A percentile compares a stretch with the other conserved stretches of the same genome.
phyloP scores from a whole-genome alignment of 2,888 invertebrate genomes.

The Drosophila fungiperda region DNA sequence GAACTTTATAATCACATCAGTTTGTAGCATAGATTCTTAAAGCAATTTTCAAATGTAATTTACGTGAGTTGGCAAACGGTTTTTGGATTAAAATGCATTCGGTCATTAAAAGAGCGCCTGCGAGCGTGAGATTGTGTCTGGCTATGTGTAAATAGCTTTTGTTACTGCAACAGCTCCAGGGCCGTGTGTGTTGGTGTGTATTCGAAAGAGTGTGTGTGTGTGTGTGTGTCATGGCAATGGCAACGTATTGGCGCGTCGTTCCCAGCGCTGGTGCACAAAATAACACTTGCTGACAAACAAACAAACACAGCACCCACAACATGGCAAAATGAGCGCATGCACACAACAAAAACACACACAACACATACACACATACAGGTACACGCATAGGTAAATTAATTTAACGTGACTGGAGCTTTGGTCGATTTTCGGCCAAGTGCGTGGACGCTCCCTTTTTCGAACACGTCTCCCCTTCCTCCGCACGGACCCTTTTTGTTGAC shows the following conservation, averaged over 20 bases:
- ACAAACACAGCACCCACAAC: slow-evolving; percentile 68
- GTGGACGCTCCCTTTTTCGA: slow-evolving; percentile 15
- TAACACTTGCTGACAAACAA: slow-evolving; percentile 79
- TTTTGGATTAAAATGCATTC: slow-evolving; percentile 81
- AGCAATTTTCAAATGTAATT: slow-evolving; percentile 56
- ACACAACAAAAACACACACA: slow-evolving; percentile 29
- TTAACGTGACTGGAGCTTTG: slow-evolving; percentile 80
- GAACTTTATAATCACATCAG: slow-evolving; percentile 18
- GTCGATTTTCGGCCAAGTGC: slow-evolving; percentile 75
- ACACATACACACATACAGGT: slow-evolving; percentile 7
- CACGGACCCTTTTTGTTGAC: slow-evolving; percentile 50
- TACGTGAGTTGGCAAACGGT: slow-evolving; percentile 76
- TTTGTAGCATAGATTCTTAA: slow-evolving; percentile 29
- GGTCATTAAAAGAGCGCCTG: slow-evolving; percentile 78
- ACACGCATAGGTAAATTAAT: slow-evolving; percentile 71
- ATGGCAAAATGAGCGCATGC: slow-evolving; percentile 68
- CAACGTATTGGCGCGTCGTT: slow-evolving; percentile 76
- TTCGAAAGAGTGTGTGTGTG: slow-evolving; percentile 10
- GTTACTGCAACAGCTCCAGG: slow-evolving; percentile 45
- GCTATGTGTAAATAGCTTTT: slow-evolving; percentile 71
- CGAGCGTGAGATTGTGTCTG: slow-evolving; percentile 68
- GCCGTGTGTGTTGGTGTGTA: background rate
- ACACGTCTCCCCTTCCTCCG: background rate
- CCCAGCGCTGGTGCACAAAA: slow-evolving; percentile 70
- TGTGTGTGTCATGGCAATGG: slow-evolving; percentile 34